Evolutionary conservation across 2,888 invertebrate genomes (phyloP).

Genomic region (Phrixothrix hirtus): DNA sequence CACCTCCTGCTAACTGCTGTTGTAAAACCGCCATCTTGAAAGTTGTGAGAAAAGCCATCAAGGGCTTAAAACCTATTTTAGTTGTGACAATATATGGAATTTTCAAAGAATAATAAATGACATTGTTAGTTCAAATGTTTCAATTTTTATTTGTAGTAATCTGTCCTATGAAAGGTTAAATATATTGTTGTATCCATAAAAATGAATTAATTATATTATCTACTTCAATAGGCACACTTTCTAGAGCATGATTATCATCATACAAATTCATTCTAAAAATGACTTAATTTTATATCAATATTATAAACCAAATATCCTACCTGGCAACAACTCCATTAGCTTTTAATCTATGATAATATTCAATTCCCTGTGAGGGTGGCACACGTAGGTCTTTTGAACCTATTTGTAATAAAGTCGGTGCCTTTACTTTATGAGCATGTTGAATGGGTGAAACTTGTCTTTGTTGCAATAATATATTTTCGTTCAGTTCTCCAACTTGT

Average conservation of each 20-base stretch:
- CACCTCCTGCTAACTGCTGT: too few relatives aligned
- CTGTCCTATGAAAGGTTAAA: too few relatives aligned
- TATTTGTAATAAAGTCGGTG: conserved; percentile 78
- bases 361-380: conserved; percentile 73
- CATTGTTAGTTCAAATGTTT: too few relatives aligned
- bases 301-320: too few relatives aligned
- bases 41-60: too few relatives aligned
- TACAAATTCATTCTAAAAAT: conserved; percentile 68
- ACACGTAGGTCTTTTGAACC: conserved; percentile 83
- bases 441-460: conserved; percentile 70
- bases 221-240: conserved; percentile 69
- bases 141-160: too few relatives aligned
- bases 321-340: conserved; percentile 68
- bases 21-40: too few relatives aligned
- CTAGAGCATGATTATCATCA: conserved; percentile 78
- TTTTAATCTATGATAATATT: conserved; percentile 69
- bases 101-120: too few relatives aligned
- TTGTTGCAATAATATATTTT: conserved; percentile 65
- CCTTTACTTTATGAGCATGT: conserved; percentile 68
- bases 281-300: too few relatives aligned
- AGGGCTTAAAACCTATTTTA: too few relatives aligned
- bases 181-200: conserved; percentile 65
- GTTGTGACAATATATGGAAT: too few relatives aligned
- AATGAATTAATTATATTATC: conserved; percentile 75
- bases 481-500: conserved; percentile 60